Base-by-base conservation (phyloP, 2,113 vertebrate genomes). In the Amblyopsis rosae region DNA sequence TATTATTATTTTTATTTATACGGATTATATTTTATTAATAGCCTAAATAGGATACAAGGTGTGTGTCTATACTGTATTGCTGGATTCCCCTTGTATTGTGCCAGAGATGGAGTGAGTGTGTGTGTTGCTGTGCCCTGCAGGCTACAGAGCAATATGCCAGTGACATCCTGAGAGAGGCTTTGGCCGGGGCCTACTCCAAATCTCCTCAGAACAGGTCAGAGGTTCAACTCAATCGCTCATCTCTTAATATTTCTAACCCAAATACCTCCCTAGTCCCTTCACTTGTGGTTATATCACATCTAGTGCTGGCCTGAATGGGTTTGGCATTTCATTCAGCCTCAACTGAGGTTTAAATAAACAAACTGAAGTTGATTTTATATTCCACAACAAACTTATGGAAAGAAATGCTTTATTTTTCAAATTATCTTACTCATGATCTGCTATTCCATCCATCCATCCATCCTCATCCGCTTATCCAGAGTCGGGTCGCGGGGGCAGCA, bases 101-200 rank as follows among this genome's bases (percentile, higher is more conserved):
- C 51, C 51, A 53, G 51, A 53, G 51, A 53, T 13, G 7, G 7
- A 41, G 26, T 67, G 35, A 62, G n/a, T 70, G 6, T 54, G 4
- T 47, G 12, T 7, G 12, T 68, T 85, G 33, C 50, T 51, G 50
- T 51, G 12, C 17, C 17, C 19, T 33, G 9, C 79, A 99, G 98
- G 96, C 96, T 15, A 96, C 96, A 0, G 94, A 98, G 53, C 96
- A 98, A 91, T 95, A 99, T 83, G 92, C 95, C 86, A 98, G 90
- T 32, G 97, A 99, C 70, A 88, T 99, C 81, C 91, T 99, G 45
- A 93, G 98, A 81, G 95, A 98, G 63, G 93, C 98, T 0, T 88
- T 99, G 53, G 95, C 95, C 0, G 92, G 93, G 56, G 96, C 95
- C 0, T 95, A 92, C 62, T 91, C 94, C 83, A 92, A 94, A 68